phyloP scores from a whole-genome alignment of 2,113 vertebrate species.

The Tringa solitaria region DNA sequence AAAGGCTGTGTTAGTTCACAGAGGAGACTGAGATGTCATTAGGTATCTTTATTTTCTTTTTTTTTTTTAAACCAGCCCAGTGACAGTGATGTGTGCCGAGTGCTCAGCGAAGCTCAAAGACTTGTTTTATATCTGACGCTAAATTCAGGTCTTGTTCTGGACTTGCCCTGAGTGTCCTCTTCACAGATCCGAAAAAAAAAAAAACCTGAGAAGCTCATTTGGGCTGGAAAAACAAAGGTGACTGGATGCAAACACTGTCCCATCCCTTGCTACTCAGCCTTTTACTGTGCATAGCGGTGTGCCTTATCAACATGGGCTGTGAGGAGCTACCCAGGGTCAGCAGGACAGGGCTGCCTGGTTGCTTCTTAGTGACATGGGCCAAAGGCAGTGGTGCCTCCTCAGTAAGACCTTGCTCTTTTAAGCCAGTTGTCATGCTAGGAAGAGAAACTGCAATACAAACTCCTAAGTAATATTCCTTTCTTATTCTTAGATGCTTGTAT shows the following conservation, averaged over 20 bases:
- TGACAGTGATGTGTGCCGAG: background rate
- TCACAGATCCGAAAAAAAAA: background rate
- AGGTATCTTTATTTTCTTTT: background rate
- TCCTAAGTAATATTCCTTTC: background rate
- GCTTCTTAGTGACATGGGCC: background rate
- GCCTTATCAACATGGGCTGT: background rate
- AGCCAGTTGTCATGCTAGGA: background rate
- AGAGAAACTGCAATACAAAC: background rate
- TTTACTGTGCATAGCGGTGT: background rate
- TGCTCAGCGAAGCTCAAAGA: background rate
- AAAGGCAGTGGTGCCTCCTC: background rate
- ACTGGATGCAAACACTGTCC: background rate
- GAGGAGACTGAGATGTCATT: background rate
- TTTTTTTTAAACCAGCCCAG: background rate
- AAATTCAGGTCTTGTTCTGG: background rate
- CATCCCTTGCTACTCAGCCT: background rate
- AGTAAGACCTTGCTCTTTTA: background rate
- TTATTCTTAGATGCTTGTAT: background rate
- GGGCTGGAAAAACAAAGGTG: background rate
- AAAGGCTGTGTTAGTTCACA: background rate
- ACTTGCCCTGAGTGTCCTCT: background rate
- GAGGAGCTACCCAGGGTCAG: background rate
- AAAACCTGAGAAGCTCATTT: background rate
- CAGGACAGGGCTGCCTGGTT: background rate
- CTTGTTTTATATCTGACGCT: background rate